Conservation (phyloP, 2,888 invertebrate species). For the Agrilus mali region DNA sequence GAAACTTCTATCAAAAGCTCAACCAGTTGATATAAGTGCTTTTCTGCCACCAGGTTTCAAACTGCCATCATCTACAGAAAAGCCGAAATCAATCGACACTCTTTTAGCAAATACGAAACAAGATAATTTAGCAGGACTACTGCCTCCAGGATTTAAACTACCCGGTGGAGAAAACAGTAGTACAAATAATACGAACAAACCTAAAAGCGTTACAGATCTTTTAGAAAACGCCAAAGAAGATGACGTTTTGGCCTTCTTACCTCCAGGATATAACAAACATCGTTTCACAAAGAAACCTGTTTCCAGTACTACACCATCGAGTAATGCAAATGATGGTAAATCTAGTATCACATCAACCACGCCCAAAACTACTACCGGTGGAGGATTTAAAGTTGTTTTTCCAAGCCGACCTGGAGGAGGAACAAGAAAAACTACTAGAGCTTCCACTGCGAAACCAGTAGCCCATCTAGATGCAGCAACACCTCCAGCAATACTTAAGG, state of each 20-base stretch:
- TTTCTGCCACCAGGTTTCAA: slow-evolving; percentile 53
- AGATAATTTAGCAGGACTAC: slow-evolving; percentile 22
- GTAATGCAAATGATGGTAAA: slow-evolving; percentile 7
- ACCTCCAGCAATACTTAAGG: slow-evolving; percentile 63
- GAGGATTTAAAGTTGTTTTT: slow-evolving; percentile 57
- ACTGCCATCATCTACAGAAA: slow-evolving; percentile 21
- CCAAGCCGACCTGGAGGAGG: slow-evolving; percentile 61
- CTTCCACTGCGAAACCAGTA: slow-evolving; percentile 38
- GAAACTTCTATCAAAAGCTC: slow-evolving; percentile 17
- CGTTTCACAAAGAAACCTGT: slow-evolving; percentile 7
- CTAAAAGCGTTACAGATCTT: slow-evolving; percentile 31
- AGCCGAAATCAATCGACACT: slow-evolving; percentile 5
- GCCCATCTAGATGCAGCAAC: slow-evolving; percentile 30
- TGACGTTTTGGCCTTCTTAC: slow-evolving; percentile 47
- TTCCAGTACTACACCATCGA: no score
- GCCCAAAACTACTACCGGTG: slow-evolving; percentile 8
- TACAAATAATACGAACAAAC: slow-evolving; percentile 29
- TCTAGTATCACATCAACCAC: slow-evolving; percentile 5
- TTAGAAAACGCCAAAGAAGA: slow-evolving; percentile 39
- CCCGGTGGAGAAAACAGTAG: slow-evolving; percentile 6
- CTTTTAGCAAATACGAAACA: slow-evolving; percentile 15
- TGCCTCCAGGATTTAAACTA: slow-evolving; percentile 28
- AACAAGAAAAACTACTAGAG: slow-evolving; percentile 42
- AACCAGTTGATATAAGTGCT: slow-evolving; percentile 38
- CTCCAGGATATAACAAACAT: slow-evolving; percentile 48